Evolutionary conservation across 2,113 vertebrate genomes (phyloP), one percentile per base, ranked within the genome.

Genomic region (Archilochus colubris): DNA sequence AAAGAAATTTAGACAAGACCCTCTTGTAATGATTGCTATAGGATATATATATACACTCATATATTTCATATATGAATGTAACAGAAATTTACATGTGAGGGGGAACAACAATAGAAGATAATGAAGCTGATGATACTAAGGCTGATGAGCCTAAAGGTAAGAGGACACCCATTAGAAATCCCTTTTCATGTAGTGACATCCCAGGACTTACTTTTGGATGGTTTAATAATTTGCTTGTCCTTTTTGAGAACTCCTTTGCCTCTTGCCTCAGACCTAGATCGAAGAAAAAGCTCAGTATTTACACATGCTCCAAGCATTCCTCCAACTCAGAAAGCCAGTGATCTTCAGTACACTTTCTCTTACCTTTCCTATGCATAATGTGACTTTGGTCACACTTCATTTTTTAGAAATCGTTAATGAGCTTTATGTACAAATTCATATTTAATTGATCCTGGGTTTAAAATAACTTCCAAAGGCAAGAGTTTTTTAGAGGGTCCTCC

Each of bases 301-400:
- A 40, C 40, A 25, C 2, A 6, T 44, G 22, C 69, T 27, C 24
- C 7, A 25, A 28, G 22, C 46, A 57, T 7, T 69, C 7, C 9
- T 77, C 6, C 15, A 76, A 7, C 7, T 57, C 27, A 83, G 9
- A 86, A 64, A 82, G 10, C 2, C 44, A 50, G 4, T 21, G 19
- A 63, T 25, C 23, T 76, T 43, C 33, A 9, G 13, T 25, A 82
- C 1, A 0, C 44, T 69, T 83, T 33, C 48, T 46, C 25, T 66
- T 28, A 55, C 14, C 8, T 57, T 90, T 87, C 13, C 30, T 18
- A 17, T 28, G 7, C 8, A 80, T 78, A 70, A 70, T 27, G 9
- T 27, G 5, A 51, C 33, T 66, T 79, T 3, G 3, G 7, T 55
- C 24, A n/a, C 0, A 0, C 3, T 57, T 54, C 6, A 40, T 70